phyloP scores from a whole-genome alignment of 2,113 vertebrate species.

The Neotoma lepida region DNA sequence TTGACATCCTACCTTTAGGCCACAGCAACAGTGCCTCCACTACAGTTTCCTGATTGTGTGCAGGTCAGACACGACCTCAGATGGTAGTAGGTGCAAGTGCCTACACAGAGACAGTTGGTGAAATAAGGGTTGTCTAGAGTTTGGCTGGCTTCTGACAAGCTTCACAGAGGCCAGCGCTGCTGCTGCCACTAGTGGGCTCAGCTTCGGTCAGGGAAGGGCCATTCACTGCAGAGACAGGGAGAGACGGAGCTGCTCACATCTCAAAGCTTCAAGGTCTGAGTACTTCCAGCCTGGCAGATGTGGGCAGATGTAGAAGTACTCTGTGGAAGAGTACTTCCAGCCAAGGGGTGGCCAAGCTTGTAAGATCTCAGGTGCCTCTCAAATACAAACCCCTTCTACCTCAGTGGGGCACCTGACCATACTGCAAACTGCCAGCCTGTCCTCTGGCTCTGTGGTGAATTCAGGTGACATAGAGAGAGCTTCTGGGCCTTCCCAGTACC shows the following conservation, averaged over 20 bases:
- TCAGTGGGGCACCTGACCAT: background rate
- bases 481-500: accelerated
- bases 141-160: background rate
- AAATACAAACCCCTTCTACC: no score
- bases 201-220: background rate
- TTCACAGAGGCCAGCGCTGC: accelerated
- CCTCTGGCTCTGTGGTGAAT: background rate
- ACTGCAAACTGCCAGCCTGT: background rate
- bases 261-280: background rate
- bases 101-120: background rate
- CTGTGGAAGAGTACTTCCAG: no score
- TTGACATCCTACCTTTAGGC: background rate
- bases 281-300: accelerated
- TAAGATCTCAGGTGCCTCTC: no score
- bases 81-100: background rate
- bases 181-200: accelerated
- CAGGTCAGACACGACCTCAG: background rate
- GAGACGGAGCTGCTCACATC: accelerated
- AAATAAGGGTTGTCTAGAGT: accelerated
- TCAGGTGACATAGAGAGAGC: background rate
- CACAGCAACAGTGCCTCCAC: background rate
- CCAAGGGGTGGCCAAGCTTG: no score
- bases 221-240: no score
- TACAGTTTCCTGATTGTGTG: accelerated
- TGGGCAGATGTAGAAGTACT: no score